Percentiles rank a stretch among this genome's conserved stretches.
Evolutionary conservation across 2,888 invertebrate species (phyloP).

Genomic region (Eupithecia pulchellata): DNA sequence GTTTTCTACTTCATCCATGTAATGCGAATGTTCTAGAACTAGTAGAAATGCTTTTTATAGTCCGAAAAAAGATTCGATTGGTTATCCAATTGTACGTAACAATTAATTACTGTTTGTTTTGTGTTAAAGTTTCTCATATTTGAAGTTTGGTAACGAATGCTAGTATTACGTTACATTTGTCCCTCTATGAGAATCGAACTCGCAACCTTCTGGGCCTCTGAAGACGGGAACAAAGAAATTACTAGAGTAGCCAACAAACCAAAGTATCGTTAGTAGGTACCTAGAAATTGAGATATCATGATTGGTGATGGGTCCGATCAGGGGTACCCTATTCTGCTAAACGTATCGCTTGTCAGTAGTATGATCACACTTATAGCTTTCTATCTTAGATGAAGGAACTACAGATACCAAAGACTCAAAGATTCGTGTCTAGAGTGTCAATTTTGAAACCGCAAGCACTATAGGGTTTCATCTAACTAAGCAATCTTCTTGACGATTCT

Average conservation of each 20-base stretch:
- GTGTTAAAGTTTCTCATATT: background rate
- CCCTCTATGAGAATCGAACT: background rate
- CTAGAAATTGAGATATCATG: too few species aligned
- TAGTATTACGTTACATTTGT: background rate
- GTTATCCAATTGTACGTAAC: background rate
- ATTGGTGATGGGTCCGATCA: too few species aligned
- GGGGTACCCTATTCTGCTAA: too few species aligned
- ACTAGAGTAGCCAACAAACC: background rate
- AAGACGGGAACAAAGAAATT: background rate
- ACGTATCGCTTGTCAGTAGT: too few species aligned
- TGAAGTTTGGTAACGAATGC: background rate
- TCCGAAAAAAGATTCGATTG: background rate
- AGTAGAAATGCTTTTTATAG: slow-evolving; percentile 5
- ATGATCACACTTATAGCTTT: too few species aligned
- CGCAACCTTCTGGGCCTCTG: background rate
- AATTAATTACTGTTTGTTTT: background rate
- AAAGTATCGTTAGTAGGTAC: too few species aligned
- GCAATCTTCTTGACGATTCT: too few species aligned
- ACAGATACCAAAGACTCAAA: too few species aligned
- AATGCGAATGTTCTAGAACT: slow-evolving; percentile 15
- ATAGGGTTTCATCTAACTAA: too few species aligned
- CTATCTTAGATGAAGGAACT: too few species aligned
- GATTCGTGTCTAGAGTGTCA: too few species aligned
- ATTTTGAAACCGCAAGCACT: too few species aligned
- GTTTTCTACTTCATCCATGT: slow-evolving; percentile 24